These are phyloP conservation scores for Sarcophaga caerulescens DNA, from an alignment of 2,888 invertebrate genomes.

Conservation along the genomic window DNA sequence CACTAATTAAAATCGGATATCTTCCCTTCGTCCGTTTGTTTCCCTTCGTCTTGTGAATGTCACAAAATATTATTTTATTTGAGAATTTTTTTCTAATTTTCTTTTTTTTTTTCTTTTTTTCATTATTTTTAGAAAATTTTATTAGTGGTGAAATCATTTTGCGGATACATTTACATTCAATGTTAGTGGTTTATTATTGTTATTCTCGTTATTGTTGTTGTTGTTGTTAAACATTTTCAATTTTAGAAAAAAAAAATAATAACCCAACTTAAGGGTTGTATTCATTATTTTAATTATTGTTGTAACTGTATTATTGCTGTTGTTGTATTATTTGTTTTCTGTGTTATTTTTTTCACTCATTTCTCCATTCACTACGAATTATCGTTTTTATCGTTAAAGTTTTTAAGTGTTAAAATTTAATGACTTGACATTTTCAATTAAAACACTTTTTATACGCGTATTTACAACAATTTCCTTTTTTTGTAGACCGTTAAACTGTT, in stretches of 20 bases:
- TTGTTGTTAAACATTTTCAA: not conserved
- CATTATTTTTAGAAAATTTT: slow-evolving; percentile 55
- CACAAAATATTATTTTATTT: slow-evolving; percentile 8
- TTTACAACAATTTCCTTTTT: not conserved
- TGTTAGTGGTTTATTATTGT: slow-evolving; percentile 41
- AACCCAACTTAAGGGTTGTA: not conserved
- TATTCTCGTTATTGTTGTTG: not conserved
- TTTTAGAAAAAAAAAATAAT: not conserved
- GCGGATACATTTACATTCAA: slow-evolving; percentile 44
- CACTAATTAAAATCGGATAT: slow-evolving; percentile 66
- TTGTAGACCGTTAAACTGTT: no score
- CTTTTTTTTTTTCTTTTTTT: slow-evolving; percentile 8
- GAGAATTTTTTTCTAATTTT: slow-evolving; percentile 8
- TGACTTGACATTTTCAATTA: slow-evolving; percentile 62
- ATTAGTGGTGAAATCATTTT: slow-evolving; percentile 58
- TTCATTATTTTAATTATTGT: slow-evolving; percentile 8
- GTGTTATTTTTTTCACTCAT: not conserved
- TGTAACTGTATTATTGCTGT: slow-evolving; percentile 7
- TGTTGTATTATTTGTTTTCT: slow-evolving; percentile 5
- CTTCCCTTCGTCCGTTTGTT: not conserved
- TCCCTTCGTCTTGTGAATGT: not conserved
- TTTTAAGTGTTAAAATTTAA: slow-evolving; percentile 59
- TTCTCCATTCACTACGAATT: not conserved
- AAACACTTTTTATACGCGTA: slow-evolving; percentile 15
- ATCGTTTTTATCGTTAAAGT: slow-evolving; percentile 39